A percentile compares a stretch with the other conserved stretches of the same genome.
phyloP scores from a whole-genome alignment of 1,140 invertebrate species.

The Papilio aristodemus region DNA sequence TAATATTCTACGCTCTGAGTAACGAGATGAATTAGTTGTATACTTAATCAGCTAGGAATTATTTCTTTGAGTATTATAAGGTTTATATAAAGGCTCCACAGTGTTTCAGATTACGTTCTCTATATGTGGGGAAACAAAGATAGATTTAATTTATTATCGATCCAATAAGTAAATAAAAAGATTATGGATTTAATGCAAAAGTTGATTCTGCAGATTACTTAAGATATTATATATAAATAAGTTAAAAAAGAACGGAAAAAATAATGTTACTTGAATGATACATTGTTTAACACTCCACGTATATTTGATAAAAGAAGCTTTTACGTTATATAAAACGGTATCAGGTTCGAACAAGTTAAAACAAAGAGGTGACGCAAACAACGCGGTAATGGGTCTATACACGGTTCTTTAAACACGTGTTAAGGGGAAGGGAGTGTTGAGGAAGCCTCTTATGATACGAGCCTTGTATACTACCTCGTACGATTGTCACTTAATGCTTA shows the following conservation, averaged over 20 bases:
- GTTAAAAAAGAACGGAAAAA: too few relatives aligned
- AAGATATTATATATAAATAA: too few relatives aligned
- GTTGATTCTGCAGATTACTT: too few relatives aligned
- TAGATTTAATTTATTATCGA: too few relatives aligned
- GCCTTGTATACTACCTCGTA: not conserved
- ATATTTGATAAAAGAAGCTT: constrained; percentile 1
- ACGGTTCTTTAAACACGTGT: constrained; percentile 31
- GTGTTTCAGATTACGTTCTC: too few relatives aligned
- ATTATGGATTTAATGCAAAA: too few relatives aligned
- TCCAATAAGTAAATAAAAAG: too few relatives aligned
- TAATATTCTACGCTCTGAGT: constrained; percentile 3
- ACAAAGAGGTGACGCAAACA: constrained; percentile 18
- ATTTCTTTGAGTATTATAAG: not conserved
- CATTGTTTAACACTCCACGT: not conserved
- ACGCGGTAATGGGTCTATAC: constrained; percentile 23
- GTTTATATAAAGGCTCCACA: too few relatives aligned
- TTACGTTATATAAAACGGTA: not conserved
- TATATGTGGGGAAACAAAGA: too few relatives aligned
- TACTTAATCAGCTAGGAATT: constrained; percentile 9
- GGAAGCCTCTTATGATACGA: constrained; percentile 1
- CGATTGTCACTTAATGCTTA: constrained; percentile 29
- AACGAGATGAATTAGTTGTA: constrained; percentile 24
- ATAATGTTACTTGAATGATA: not conserved
- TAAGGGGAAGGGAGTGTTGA: not conserved
- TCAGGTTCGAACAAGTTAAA: constrained; percentile 19